phyloP scores from a whole-genome alignment of 2,888 invertebrate species.

The Lathronympha strigana region DNA sequence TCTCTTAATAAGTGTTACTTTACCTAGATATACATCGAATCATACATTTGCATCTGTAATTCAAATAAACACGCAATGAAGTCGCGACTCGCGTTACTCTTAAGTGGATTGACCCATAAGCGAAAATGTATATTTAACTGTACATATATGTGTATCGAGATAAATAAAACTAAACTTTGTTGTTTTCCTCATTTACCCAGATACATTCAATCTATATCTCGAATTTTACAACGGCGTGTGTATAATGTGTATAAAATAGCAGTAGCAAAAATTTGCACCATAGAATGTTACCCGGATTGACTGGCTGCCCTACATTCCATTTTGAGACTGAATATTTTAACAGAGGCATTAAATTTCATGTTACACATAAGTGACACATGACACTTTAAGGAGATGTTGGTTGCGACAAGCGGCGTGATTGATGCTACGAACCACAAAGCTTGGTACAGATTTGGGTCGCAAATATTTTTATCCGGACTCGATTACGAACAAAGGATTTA shows the following conservation, averaged over 20 bases:
- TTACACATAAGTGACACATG: conserved; percentile 34
- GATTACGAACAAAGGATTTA: conserved; percentile 40
- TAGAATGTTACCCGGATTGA: background rate
- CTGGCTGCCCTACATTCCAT: conserved; percentile 22
- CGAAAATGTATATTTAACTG: too few relatives aligned
- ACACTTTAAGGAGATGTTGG: conserved; percentile 38
- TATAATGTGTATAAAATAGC: background rate
- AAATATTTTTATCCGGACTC: conserved; percentile 37
- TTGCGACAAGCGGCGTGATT: conserved; percentile 27
- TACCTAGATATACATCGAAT: too few relatives aligned
- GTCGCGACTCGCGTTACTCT: too few relatives aligned
- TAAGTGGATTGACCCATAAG: too few relatives aligned
- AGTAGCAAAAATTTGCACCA: background rate
- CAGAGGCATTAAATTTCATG: conserved; percentile 37
- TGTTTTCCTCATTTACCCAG: too few relatives aligned
- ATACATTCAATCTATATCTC: too few relatives aligned
- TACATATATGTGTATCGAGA: too few relatives aligned
- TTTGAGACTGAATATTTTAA: conserved; percentile 29
- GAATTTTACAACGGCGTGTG: too few relatives aligned
- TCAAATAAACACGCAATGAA: too few relatives aligned
- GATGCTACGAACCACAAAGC: conserved; percentile 23
- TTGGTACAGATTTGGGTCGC: conserved; percentile 23
- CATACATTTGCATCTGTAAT: too few relatives aligned
- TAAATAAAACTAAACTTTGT: too few relatives aligned
- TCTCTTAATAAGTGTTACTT: too few relatives aligned